Percentiles rank a stretch among this genome's conserved stretches.
Conservation (phyloP, 2,113 vertebrate genomes). For the Lagopus leucura region DNA sequence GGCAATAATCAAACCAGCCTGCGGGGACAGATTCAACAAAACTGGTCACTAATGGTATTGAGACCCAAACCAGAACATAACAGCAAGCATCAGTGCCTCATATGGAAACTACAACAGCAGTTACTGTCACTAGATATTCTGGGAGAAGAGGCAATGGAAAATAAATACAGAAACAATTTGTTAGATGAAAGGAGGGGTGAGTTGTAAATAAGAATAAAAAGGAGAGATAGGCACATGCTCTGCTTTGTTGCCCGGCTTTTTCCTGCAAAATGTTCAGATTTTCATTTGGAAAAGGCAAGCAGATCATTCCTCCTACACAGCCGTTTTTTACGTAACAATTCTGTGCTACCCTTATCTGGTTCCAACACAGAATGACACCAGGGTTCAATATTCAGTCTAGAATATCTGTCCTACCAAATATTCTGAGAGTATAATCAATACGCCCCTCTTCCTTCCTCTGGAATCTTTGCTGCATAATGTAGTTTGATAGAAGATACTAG, state of each 20-base stretch:
- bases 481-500: background rate
- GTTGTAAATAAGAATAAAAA: background rate
- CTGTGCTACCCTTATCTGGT: background rate
- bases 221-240: background rate
- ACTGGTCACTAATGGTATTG: background rate
- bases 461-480: background rate
- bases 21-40: background rate
- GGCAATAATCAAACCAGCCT: conserved; percentile 1
- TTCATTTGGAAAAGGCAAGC: background rate
- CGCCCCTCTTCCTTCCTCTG: background rate
- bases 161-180: background rate
- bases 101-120: background rate
- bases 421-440: background rate
- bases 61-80: background rate
- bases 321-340: background rate
- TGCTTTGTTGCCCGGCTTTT: background rate
- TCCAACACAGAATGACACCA: background rate
- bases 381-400: background rate
- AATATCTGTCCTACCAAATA: background rate
- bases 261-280: background rate
- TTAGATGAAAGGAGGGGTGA: background rate
- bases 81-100: background rate
- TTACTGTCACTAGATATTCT: background rate
- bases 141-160: conserved; percentile 5
- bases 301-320: background rate